Evolutionary conservation across 2,888 invertebrate genomes (phyloP).

Genomic region (Strigamia crassipes): DNA sequence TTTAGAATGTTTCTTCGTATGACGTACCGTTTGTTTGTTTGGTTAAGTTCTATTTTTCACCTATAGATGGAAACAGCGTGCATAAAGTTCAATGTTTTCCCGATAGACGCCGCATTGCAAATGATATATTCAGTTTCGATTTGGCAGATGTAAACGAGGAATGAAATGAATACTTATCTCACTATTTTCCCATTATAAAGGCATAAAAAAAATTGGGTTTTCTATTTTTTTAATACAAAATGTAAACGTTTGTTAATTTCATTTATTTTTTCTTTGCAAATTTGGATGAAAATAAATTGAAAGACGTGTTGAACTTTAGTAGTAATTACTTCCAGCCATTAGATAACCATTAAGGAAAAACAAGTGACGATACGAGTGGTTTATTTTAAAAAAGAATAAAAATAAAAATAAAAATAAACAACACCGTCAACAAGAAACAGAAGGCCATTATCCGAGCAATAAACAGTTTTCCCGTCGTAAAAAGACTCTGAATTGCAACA

Average conservation of each 20-base stretch:
- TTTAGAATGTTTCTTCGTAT: neutral
- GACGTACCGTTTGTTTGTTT: neutral
- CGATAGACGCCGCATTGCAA: neutral
- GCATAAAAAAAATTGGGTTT: neutral
- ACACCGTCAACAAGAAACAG: neutral
- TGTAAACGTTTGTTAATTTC: neutral
- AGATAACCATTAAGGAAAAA: neutral
- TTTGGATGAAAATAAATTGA: neutral
- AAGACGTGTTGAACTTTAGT: neutral
- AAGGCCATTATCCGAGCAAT: conserved; percentile 20
- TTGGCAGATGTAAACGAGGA: neutral
- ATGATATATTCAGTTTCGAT: neutral
- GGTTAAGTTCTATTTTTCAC: neutral
- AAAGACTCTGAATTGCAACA: conserved; percentile 43
- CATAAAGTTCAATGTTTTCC: neutral
- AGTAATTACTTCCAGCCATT: neutral
- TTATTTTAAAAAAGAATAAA: neutral
- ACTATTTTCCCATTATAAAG: neutral
- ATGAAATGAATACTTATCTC: too few species aligned
- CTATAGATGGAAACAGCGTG: neutral
- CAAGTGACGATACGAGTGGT: neutral
- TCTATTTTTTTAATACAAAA: neutral
- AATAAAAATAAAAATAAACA: conserved; percentile 8
- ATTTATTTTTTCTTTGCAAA: neutral
- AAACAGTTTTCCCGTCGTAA: conserved; percentile 45